These are phyloP conservation scores for Gallinago jamesoni DNA, from an alignment of 2,113 vertebrate genomes.

Conservation along the genomic window DNA sequence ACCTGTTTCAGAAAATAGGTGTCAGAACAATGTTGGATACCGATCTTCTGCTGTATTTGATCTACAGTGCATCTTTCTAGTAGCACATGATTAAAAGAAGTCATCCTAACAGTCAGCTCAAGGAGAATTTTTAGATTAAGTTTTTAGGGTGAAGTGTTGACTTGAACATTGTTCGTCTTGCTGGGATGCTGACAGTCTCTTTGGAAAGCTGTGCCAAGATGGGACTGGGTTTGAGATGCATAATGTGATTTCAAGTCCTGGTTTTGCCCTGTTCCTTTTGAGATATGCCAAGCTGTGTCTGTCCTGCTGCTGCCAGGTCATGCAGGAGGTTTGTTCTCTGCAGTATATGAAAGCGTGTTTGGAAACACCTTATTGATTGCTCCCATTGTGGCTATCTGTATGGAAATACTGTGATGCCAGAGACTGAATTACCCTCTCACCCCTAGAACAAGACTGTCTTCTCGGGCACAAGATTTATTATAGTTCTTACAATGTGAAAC, in stretches of 20 bases:
- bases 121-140: not conserved
- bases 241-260: not conserved
- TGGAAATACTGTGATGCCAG: not conserved
- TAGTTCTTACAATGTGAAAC: not conserved
- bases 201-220: not conserved
- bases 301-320: not conserved
- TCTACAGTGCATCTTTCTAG: not conserved
- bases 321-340: not conserved
- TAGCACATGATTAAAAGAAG: not conserved
- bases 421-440: not conserved
- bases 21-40: not conserved
- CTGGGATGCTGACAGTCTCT: not conserved
- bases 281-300: not conserved
- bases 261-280: not conserved
- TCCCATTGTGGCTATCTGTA: not conserved
- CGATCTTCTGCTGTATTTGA: not conserved
- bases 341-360: not conserved
- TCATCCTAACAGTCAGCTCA: not conserved
- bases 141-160: not conserved
- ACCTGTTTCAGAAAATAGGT: not conserved
- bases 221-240: not conserved
- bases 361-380: not conserved
- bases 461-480: not conserved
- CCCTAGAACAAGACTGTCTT: not conserved
- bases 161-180: fast-evolving